Evolutionary conservation across 1,140 invertebrate genomes (phyloP).

Genomic region (Scylla paramamosain): DNA sequence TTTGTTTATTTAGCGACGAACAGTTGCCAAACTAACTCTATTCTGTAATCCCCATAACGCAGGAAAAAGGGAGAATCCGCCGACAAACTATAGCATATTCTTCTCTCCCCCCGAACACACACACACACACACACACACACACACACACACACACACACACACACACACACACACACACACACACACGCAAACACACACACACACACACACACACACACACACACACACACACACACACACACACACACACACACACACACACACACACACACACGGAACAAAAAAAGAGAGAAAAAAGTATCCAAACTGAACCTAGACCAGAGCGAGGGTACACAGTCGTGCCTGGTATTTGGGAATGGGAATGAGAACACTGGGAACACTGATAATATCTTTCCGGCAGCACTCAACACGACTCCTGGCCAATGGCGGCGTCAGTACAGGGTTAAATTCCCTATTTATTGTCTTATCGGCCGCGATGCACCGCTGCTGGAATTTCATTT

Average conservation of each 20-base stretch:
- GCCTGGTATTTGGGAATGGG: not conserved
- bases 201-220: too few relatives aligned
- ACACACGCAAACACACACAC: too few relatives aligned
- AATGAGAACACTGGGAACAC: not conserved
- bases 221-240: too few relatives aligned
- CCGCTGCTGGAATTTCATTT: not conserved
- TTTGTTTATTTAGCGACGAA: not conserved
- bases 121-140: too few relatives aligned
- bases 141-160: too few relatives aligned
- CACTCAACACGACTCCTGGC: not conserved
- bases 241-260: too few relatives aligned
- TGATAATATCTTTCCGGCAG: not conserved
- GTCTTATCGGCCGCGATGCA: conserved; percentile 3
- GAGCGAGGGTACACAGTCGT: not conserved
- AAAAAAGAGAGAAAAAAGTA: too few relatives aligned
- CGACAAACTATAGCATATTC: too few relatives aligned
- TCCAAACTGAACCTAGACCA: not conserved
- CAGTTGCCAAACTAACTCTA: not conserved
- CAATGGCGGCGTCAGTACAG: not conserved
- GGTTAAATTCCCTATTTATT: conserved; percentile 4
- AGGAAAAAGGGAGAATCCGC: not conserved
- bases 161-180: too few relatives aligned
- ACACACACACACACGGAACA: too few relatives aligned
- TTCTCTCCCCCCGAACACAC: too few relatives aligned
- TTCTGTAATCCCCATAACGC: not conserved